Conservation (phyloP, 1,140 invertebrate genomes). For the Nymphalis io region DNA sequence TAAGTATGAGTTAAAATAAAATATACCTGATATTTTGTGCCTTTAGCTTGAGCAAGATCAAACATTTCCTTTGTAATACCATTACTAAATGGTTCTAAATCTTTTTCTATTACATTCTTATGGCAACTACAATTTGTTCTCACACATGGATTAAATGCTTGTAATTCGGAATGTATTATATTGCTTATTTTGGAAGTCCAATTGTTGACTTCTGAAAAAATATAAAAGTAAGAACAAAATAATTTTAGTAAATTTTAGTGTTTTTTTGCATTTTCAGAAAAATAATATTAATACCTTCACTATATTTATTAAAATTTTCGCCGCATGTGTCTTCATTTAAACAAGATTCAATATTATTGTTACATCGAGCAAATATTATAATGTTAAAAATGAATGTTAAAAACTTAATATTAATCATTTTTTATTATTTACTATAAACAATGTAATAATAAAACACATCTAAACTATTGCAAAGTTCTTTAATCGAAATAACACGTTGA, state of each 20-base stretch:
- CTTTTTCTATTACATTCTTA: constrained; percentile 83
- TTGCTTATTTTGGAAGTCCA: constrained; percentile 61
- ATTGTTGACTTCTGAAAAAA: constrained; percentile 63
- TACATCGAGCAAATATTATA: constrained; percentile 19
- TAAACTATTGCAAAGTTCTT: no score
- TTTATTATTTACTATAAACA: neutral
- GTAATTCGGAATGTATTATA: constrained; percentile 66
- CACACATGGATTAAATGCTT: constrained; percentile 74
- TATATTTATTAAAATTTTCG: constrained; percentile 38
- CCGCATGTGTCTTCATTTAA: constrained; percentile 18
- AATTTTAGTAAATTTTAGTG: no score
- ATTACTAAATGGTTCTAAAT: constrained; percentile 86
- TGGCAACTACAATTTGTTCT: constrained; percentile 83
- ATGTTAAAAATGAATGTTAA: constrained; percentile 6
- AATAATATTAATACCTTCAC: constrained; percentile 25
- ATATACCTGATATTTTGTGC: constrained; percentile 90
- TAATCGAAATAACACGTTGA: neutral
- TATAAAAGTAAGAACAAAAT: neutral
- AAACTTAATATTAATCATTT: constrained; percentile 7
- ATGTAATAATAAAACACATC: neutral
- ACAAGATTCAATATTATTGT: constrained; percentile 25
- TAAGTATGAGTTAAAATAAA: no score
- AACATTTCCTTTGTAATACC: constrained; percentile 86
- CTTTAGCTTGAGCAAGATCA: constrained; percentile 82
- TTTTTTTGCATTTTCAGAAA: no score